phyloP scores from a whole-genome alignment of 2,888 invertebrate genomes.

The Zhengitettix transpicula region DNA sequence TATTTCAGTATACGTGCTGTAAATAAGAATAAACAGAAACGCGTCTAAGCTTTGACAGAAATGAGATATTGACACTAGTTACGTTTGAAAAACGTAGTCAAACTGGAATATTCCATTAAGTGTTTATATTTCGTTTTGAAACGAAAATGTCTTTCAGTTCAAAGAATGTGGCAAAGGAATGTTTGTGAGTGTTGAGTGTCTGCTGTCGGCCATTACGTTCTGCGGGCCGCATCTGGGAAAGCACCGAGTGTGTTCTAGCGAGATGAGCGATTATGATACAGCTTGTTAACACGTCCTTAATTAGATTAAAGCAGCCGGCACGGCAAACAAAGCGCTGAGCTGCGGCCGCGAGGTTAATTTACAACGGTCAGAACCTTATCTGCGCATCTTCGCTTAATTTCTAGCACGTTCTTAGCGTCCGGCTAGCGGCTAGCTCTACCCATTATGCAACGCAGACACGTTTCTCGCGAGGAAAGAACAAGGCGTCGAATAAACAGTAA shows the following conservation, averaged over 20 bases:
- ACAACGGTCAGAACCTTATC: not conserved
- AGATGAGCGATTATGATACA: not conserved
- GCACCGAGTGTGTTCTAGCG: not conserved
- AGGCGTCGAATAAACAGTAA: slow-evolving; percentile 6
- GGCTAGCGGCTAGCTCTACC: not conserved
- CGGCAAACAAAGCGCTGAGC: not conserved
- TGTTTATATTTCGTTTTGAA: too few species aligned
- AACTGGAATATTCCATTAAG: too few species aligned
- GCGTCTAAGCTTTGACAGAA: too few species aligned
- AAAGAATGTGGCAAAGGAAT: too few species aligned
- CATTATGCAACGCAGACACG: not conserved
- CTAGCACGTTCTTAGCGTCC: not conserved
- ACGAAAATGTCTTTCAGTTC: too few species aligned
- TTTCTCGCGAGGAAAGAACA: not conserved
- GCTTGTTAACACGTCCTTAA: not conserved
- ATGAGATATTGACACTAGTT: too few species aligned
- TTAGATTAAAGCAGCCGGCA: not conserved
- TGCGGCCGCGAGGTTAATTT: not conserved
- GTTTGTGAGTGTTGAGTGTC: too few species aligned
- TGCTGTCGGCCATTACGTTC: not conserved
- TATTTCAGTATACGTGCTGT: too few species aligned
- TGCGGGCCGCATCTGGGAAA: not conserved
- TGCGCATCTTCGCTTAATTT: not conserved
- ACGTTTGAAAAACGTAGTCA: too few species aligned
- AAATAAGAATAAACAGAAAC: too few species aligned